These are phyloP conservation scores for Acanthisitta chloris DNA, from an alignment of 2,113 vertebrate species.

Conservation along the genomic window DNA sequence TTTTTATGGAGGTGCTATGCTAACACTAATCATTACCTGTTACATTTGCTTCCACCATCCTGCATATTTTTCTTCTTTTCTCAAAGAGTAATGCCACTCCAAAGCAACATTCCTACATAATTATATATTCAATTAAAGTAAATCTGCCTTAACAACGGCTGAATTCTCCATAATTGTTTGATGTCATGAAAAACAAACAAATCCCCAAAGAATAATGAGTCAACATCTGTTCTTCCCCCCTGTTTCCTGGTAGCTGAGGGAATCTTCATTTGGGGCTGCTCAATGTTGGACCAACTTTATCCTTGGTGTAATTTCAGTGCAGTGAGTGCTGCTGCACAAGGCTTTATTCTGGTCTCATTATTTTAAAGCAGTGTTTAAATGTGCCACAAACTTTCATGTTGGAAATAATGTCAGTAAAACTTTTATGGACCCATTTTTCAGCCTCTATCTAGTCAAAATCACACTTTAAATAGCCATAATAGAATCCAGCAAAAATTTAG, in stretches of 20 bases:
- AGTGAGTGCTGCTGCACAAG: not conserved
- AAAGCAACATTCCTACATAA: not conserved
- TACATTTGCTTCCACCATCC: not conserved
- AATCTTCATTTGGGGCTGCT: not conserved
- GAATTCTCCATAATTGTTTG: not conserved
- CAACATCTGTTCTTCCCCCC: not conserved
- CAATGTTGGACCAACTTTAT: not conserved
- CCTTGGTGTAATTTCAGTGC: not conserved
- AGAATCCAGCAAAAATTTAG: not conserved
- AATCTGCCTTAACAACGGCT: conserved; percentile 1
- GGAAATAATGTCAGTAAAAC: not conserved
- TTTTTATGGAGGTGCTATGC: not conserved
- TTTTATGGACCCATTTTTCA: not conserved
- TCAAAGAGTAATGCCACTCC: not conserved
- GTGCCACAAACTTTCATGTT: not conserved
- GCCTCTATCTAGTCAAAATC: not conserved
- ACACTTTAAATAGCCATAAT: not conserved
- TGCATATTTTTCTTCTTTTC: not conserved
- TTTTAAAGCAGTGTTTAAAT: not conserved
- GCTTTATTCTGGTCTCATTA: not conserved
- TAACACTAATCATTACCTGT: not conserved
- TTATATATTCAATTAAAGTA: conserved; percentile 39
- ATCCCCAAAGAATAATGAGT: conserved; percentile 6
- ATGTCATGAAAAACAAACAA: conserved; percentile 7
- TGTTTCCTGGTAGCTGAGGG: not conserved